Evolutionary conservation across 2,113 vertebrate genomes (phyloP), one percentile per base, ranked within the genome.

Genomic region (Ia io): DNA sequence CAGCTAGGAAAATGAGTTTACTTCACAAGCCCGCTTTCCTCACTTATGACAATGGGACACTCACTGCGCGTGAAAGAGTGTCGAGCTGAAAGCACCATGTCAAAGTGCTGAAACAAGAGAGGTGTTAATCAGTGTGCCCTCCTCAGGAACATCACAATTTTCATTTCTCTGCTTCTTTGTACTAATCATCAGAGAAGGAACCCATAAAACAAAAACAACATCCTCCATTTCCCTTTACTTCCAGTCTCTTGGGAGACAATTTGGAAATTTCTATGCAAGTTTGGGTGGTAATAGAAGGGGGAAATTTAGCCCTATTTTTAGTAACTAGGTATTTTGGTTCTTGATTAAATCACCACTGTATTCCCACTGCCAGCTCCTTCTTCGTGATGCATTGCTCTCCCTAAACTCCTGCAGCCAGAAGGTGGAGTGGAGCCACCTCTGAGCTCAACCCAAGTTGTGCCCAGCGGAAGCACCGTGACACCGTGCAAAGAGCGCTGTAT

Each of bases 301-400:
- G 59, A 73, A 82, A 40, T 22, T 80, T 40, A 84, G 56, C n/a
- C 95, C 71, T 95, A 84, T 79, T 94, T 96, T 90, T 84, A 96
- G 80, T 71, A 94, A 73, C 32, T 80, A 53, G 56, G n/a, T 79
- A 92, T 78, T 96, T 90, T 53, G 44, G 67, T 82, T 82, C 18
- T 40, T 56, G 61, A 53, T 49, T 78, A 82, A 90, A 23, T 96
- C 85, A 65, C 86, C 84, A 9, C 44, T 69, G 3, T 37, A 71
- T 51, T 51, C 79, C 69, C 44, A 30, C 59, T 32, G 37, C 10
- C 4, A 13, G 23, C 49, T 91, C 51, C 70, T 84, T 22, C 42
- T 51, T 51, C 11, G 20, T 25, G 3, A 1, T 16, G n/a, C 18
- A 0, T 14, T n/a, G 44, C 30, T 30, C 5, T 73, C 22, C 49